Evolutionary conservation across 2,888 invertebrate genomes (phyloP).

Genomic region (Dicyrtoma fusca): DNA sequence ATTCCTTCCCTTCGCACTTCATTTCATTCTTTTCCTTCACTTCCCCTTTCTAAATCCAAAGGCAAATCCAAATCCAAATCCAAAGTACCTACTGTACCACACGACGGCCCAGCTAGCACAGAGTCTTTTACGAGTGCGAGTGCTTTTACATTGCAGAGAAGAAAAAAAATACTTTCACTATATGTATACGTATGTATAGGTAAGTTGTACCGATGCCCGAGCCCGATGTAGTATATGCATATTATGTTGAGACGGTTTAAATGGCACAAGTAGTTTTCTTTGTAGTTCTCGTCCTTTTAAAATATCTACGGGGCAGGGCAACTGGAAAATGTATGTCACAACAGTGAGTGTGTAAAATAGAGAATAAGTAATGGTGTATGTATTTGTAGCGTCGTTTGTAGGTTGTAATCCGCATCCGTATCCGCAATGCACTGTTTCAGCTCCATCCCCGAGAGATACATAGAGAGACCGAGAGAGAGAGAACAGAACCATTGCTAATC

Average conservation of each 20-base stretch:
- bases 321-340: too few relatives aligned
- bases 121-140: neutral
- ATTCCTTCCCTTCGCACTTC: conserved; percentile 8
- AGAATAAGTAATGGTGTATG: too few relatives aligned
- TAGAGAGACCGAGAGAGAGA: conserved; percentile 5
- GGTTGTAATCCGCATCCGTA: conserved; percentile 8
- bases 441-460: neutral
- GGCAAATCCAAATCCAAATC: neutral
- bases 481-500: conserved; percentile 12
- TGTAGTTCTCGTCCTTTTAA: too few relatives aligned
- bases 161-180: conserved; percentile 24
- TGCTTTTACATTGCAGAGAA: neutral
- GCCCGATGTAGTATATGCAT: too few relatives aligned
- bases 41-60: conserved; percentile 7
- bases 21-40: conserved; percentile 22
- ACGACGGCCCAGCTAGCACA: too few relatives aligned
- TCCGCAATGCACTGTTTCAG: conserved; percentile 12
- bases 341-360: too few relatives aligned
- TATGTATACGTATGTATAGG: too few relatives aligned
- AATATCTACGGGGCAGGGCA: too few relatives aligned
- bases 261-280: too few relatives aligned
- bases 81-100: too few relatives aligned
- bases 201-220: too few relatives aligned
- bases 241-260: too few relatives aligned
- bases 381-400: neutral